Evolutionary conservation across 2,113 vertebrate genomes (phyloP).

Genomic region (Isichthys henryi): DNA sequence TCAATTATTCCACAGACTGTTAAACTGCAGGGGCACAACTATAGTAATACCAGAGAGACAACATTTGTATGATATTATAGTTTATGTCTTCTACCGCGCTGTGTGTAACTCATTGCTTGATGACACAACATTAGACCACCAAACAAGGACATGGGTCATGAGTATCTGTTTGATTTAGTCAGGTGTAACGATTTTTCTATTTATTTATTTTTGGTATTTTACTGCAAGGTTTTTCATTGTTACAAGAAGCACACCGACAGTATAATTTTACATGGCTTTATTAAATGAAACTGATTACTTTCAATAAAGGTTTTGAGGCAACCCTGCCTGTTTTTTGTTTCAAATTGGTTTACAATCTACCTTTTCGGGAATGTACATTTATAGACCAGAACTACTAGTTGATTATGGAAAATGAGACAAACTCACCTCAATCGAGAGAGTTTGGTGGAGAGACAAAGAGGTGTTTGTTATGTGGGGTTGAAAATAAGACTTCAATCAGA

Average conservation of each 20-base stretch:
- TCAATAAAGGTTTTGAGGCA: not conserved
- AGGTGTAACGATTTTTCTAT: not conserved
- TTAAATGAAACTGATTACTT: not conserved
- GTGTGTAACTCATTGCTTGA: not conserved
- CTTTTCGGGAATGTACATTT: not conserved
- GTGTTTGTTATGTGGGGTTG: not conserved
- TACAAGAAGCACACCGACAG: not conserved
- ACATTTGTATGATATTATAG: not conserved
- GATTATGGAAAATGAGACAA: not conserved
- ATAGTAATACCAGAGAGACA: not conserved
- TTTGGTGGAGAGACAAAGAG: conserved; percentile 4
- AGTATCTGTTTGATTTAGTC: not conserved
- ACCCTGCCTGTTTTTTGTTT: not conserved
- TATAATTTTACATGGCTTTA: not conserved
- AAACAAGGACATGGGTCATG: not conserved
- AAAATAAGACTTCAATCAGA: not conserved
- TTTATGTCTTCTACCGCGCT: not conserved
- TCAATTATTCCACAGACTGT: not conserved
- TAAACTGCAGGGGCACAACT: not conserved
- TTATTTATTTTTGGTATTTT: not conserved
- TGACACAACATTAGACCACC: not conserved
- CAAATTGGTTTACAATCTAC: not conserved
- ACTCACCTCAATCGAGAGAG: conserved; percentile 11
- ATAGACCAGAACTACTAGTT: not conserved
- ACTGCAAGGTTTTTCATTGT: not conserved